Base-by-base conservation (phyloP, 1,140 invertebrate genomes). In the Drosophila yakuba region DNA sequence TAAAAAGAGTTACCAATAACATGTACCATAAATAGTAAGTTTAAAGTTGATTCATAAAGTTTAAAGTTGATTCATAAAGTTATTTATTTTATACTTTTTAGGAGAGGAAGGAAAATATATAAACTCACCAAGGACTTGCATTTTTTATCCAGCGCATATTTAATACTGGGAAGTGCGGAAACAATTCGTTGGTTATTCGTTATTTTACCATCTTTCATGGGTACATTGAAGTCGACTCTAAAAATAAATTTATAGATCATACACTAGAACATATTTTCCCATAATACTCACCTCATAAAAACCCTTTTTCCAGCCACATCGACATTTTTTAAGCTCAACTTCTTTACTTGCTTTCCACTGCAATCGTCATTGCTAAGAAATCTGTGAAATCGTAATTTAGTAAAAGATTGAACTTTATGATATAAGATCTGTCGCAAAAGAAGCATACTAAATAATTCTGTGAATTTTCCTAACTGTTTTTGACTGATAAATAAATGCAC, bases 181-280 rank as follows among this genome's bases (percentile, higher is more conserved):
- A 98, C 97, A 84, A 99, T 99, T 90, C 99, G 95, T 56, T 92
- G 98, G 88, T 98, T 99, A 91, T 99, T 99, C 0, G 98, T 99
- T 50, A 99, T 98, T 78, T 96, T 96, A 3, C 97, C 98, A 82
- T 98, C 97, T 93, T 99, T 99, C 74, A 99, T 93, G 0, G 99
- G 99, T 7, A 99, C 98, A 94, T 99, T 99, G 93, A 99, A 99
- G 92, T 99, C 99, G 14, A 99, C 99, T 92, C 98, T 98, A 84
- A 62, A 94, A 10, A 28, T 4, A 10, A 39, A 23, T 0, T 0
- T 12, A 8, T 6, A 43, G 11, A 25, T 32, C 32, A 32, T 8
- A 5, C 10, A 11, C 5, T n/a, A 12, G 20, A 15, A 8, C 0
- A 10, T 3, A 20, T 12, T 2, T 39, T 1, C 5, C 0, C 41